phyloP scores from a whole-genome alignment of 2,797 vertebrate species.

The Falco cherrug region DNA sequence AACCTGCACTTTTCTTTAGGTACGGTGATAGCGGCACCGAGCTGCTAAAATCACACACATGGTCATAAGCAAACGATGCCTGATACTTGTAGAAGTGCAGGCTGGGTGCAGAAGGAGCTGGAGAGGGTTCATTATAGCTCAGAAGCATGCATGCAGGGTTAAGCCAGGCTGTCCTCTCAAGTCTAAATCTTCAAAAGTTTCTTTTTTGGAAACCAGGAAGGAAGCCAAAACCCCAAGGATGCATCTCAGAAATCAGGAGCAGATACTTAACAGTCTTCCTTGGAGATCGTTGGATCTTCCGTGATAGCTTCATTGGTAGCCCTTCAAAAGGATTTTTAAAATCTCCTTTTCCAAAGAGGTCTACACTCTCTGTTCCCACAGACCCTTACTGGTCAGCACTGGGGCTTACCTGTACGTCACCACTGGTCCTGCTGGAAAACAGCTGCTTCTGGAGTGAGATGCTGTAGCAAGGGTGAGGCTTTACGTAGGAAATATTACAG shows the following conservation, averaged over 20 bases:
- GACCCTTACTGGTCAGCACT: background rate
- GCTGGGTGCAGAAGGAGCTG: background rate
- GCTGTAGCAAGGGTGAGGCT: background rate
- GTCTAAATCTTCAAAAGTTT: background rate
- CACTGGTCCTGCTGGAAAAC: background rate
- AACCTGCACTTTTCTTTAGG: conserved; percentile 20
- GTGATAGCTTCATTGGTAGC: background rate
- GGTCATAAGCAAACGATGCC: background rate
- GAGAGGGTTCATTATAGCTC: background rate
- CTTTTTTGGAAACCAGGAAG: background rate
- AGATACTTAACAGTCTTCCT: background rate
- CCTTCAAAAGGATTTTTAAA: background rate
- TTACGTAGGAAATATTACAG: background rate
- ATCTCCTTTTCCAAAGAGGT: background rate
- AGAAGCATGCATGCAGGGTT: background rate
- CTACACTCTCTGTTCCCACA: rapidly evolving
- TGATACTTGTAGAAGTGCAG: background rate
- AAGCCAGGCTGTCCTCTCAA: background rate
- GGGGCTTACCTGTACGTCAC: background rate
- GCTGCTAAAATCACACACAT: rapidly evolving
- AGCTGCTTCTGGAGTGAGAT: background rate
- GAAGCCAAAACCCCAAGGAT: background rate
- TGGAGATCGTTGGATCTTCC: background rate
- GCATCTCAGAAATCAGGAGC: background rate
- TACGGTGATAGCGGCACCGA: background rate